These are phyloP conservation scores for Diadophis punctatus DNA, from an alignment of 2,113 vertebrate genomes.

Conservation along the genomic window DNA sequence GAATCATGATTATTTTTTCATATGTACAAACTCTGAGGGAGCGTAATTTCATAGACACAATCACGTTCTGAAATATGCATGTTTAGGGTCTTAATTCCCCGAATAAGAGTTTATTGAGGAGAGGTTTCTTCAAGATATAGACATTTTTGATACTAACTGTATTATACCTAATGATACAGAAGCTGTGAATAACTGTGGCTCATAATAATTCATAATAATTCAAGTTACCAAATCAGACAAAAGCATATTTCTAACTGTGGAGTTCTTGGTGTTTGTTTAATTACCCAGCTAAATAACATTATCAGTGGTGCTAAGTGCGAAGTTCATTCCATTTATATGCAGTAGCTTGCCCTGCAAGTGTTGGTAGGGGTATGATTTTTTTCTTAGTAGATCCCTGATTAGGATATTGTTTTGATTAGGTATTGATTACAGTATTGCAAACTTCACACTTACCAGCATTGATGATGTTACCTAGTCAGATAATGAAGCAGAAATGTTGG, in stretches of 20 bases:
- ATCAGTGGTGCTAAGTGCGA: background rate
- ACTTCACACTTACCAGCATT: background rate
- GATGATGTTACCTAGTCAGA: background rate
- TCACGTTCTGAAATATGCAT: background rate
- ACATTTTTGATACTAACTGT: background rate
- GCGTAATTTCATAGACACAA: background rate
- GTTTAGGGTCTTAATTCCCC: background rate
- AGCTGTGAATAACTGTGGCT: background rate
- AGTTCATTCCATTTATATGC: background rate
- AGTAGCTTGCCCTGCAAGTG: background rate
- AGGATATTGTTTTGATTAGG: background rate
- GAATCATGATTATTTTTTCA: background rate
- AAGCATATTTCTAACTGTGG: background rate
- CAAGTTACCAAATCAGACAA: background rate
- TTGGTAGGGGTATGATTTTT: background rate
- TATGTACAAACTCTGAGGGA: background rate
- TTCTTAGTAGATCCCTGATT: background rate
- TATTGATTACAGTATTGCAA: background rate
- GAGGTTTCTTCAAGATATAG: background rate
- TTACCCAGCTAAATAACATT: background rate
- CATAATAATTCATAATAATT: background rate
- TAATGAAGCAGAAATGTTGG: background rate
- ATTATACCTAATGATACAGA: background rate
- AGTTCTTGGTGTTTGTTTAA: background rate
- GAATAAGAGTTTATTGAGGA: background rate